Evolutionary conservation across 2,888 invertebrate genomes (phyloP), one percentile per base, ranked within the genome.

Genomic region (Epinotia ramella): DNA sequence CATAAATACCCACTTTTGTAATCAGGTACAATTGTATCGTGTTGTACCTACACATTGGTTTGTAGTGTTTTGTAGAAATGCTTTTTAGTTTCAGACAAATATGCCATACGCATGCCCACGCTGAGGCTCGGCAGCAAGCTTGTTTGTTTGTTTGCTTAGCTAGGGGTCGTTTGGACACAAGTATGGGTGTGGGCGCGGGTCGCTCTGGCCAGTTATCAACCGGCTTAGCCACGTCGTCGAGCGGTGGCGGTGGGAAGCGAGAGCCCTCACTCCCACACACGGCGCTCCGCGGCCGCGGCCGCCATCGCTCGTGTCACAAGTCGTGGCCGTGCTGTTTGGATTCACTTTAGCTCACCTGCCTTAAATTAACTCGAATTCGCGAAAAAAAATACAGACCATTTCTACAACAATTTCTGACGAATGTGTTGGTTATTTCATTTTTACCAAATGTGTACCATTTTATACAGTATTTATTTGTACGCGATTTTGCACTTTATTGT

Each of bases 401-500:
- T 65, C 56, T 56, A 64, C 53, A 11, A 65, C 63, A 84, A 80
- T 77, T 77, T 79, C 78, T 75, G 85, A 84, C 83, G 84, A 85
- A 84, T 87, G 84, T 83, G 80, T 72, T 82, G 85, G 84, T 84
- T 79, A 81, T 78, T 79, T 83, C 79, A 80, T 79, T 84, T 84
- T 89, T 89, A 89, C 88, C 88, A 86, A 83, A 83, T 84, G 82
- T 86, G 89, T 89, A 89, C 89, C 89, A 89, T 88, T 75, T 87
- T 84, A 73, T 73, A 69, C 77, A 77, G 76, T 78, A 76, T 83
- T 81, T 78, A 72, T 83, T 81, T 82, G 81, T 84, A 82, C 79
- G 77, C 81, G 83, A 81, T 84, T 83, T 83, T 86, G 84, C 81
- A 81, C 83, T 83, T 79, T 78, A 82, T 78, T 77, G 77, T 60